Conservation (phyloP, 1,140 invertebrate species). For the Nasonia longicornis region DNA sequence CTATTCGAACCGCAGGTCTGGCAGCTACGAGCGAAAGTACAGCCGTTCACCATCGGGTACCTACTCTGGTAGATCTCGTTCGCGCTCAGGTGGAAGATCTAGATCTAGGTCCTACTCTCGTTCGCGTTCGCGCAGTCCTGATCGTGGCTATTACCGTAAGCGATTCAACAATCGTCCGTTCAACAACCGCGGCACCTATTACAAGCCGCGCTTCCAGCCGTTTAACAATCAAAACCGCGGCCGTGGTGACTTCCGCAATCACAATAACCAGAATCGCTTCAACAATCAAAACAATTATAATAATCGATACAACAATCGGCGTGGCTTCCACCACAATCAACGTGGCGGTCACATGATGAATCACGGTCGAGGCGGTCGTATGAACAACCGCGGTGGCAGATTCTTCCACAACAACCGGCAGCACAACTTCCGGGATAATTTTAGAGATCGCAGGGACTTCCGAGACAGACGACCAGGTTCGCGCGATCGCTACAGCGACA, state of each 20-base stretch:
- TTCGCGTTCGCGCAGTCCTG: slow-evolving; percentile 74
- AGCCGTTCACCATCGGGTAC: slow-evolving; percentile 69
- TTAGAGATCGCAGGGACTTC: slow-evolving; percentile 73
- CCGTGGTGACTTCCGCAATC: slow-evolving; percentile 62
- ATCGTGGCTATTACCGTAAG: slow-evolving; percentile 69
- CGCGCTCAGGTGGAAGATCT: slow-evolving; percentile 73
- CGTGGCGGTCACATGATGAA: slow-evolving; percentile 42
- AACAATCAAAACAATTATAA: slow-evolving; percentile 63
- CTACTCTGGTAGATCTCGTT: slow-evolving; percentile 65
- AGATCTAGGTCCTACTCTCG: slow-evolving; percentile 71
- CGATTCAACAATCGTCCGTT: slow-evolving; percentile 68
- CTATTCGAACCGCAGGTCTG: slow-evolving; percentile 66
- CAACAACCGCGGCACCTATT: slow-evolving; percentile 81
- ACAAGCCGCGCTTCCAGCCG: slow-evolving; percentile 79
- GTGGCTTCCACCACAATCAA: slow-evolving; percentile 49
- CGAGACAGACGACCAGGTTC: slow-evolving; percentile 70
- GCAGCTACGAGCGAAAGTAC: slow-evolving; percentile 71
- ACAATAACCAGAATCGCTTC: slow-evolving; percentile 58
- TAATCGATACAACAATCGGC: slow-evolving; percentile 61
- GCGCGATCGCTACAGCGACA: slow-evolving; percentile 68
- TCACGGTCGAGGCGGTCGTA: slow-evolving; percentile 51
- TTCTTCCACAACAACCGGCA: slow-evolving; percentile 73
- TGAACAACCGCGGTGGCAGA: slow-evolving; percentile 61
- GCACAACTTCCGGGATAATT: slow-evolving; percentile 74
- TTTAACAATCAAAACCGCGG: slow-evolving; percentile 67